These are phyloP conservation scores for Phaenicophaeus curvirostris DNA, from an alignment of 2,797 vertebrate species.

Conservation along the genomic window DNA sequence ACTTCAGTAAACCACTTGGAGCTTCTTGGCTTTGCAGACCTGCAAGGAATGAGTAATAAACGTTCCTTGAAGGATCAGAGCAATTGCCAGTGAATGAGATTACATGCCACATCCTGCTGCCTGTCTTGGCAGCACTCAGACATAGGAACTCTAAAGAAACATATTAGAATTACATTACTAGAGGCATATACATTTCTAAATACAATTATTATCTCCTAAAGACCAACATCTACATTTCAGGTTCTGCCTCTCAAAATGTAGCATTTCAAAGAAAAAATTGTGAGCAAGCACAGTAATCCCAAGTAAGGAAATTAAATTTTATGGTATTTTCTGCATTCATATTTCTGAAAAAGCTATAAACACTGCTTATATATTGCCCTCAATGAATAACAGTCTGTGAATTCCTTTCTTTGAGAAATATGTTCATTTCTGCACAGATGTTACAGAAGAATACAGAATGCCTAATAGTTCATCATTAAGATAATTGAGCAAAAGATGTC, in stretches of 20 bases:
- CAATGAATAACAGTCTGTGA: background rate
- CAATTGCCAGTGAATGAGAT: background rate
- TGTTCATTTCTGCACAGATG: background rate
- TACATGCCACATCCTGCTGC: background rate
- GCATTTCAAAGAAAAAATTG: background rate
- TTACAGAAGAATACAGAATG: background rate
- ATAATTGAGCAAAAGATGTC: background rate
- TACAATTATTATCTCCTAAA: background rate
- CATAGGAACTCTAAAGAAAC: background rate
- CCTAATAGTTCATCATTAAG: background rate
- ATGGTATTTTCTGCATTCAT: background rate
- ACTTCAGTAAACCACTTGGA: background rate
- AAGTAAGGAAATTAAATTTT: background rate
- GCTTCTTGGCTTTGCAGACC: background rate
- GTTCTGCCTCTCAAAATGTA: background rate
- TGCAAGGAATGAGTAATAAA: background rate
- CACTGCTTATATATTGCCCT: background rate
- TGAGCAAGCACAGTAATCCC: background rate
- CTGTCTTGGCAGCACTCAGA: background rate
- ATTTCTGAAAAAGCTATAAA: background rate
- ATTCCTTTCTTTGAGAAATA: background rate
- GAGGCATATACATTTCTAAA: background rate
- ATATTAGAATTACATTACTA: background rate
- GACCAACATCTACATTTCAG: background rate
- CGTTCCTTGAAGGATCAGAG: background rate